A percentile compares a stretch with the other conserved stretches of the same genome.
Conservation (phyloP, 2,113 vertebrate species). For the Acrocephalus kingi region DNA sequence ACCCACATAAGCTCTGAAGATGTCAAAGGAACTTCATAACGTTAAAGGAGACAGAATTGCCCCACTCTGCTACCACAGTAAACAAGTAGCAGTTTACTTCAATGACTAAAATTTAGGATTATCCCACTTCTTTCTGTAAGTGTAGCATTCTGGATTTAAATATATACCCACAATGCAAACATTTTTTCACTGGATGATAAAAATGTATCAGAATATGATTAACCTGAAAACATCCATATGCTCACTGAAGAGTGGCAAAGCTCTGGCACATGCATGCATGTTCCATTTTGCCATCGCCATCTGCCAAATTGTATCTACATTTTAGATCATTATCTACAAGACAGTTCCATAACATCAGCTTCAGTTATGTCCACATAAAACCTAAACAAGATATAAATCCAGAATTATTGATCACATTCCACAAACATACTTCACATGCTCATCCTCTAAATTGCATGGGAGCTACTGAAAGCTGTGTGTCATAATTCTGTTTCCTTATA, state of each 20-base stretch:
- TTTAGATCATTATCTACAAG: background rate
- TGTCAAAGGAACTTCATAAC: background rate
- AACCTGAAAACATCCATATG: background rate
- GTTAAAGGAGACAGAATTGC: background rate
- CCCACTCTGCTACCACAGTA: background rate
- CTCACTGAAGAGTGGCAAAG: background rate
- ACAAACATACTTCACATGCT: background rate
- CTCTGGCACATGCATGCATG: background rate
- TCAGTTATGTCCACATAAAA: background rate
- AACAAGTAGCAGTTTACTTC: background rate
- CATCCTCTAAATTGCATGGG: background rate
- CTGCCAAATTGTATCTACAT: background rate
- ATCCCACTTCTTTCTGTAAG: background rate
- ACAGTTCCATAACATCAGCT: background rate
- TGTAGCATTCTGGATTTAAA: background rate
- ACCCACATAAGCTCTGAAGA: background rate
- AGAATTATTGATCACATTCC: background rate
- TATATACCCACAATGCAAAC: background rate
- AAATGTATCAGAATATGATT: background rate
- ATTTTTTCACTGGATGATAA: background rate
- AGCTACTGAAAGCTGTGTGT: background rate
- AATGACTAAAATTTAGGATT: background rate
- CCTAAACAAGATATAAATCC: background rate
- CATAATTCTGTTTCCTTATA: background rate
- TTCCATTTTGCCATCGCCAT: background rate